Base-by-base conservation (phyloP, 2,888 invertebrate genomes). In the Raillietiella orientalis region DNA sequence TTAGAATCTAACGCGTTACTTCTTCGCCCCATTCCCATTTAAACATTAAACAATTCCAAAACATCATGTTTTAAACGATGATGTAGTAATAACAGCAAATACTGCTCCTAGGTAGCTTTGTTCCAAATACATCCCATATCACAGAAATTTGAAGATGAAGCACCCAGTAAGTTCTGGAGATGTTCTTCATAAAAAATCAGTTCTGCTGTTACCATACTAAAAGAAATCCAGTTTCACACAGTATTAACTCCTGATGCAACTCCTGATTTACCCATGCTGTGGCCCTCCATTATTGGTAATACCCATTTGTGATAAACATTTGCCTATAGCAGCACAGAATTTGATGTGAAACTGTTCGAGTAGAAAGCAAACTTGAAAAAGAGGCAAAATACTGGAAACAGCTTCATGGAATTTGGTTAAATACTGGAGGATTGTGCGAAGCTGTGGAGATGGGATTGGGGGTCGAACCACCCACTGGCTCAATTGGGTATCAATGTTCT, bases 251-350 rank as follows among this genome's bases (percentile, higher is more conserved):
- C 22, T 33, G 19, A 16, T 25, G 14, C 3, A 28, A 16, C 11
- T 6, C 10, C 12, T 13, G n/a, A 38, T 41, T 38, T 43, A 56
- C 56, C 82, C 84, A 44, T 87, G 84, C 42, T 84, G 77, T 2
- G 87, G 87, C 24, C 84, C 82, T n/a, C 84, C 84, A 50, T 87
- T 77, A 37, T 79, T 84, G 29, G 66, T 62, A 35, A 90, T 74
- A 41, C 77, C 75, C 56, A 82, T 63, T 45, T 65, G 66, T 3
- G 60, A 43, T 35, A 90, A 52, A 42, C 77, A 72, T 38, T 74
- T 69, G 46, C 72, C 56, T 36, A 87, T 51, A 42, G 71, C 66
- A 35, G 65, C 65, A 50, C 79, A 77, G 42, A 90, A 82, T 38
- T 66, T 66, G 41, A 60, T 60, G 48, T 79, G 71, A 26, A 77